Conservation (phyloP, 2,797 vertebrate species). For the Ctenopoma kingsleyae region DNA sequence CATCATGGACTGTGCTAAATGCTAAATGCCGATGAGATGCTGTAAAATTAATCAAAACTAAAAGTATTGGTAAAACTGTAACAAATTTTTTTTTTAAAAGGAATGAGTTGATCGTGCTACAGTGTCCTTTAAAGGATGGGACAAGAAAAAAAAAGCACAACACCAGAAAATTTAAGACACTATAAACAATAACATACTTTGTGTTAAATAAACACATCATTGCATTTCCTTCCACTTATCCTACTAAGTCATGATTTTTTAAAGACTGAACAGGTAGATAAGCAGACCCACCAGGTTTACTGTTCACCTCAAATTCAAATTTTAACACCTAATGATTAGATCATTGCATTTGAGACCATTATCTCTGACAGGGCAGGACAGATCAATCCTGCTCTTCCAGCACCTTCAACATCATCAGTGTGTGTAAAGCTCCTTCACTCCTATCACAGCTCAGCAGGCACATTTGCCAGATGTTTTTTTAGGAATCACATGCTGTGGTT, state of each 20-base stretch:
- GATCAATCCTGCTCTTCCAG: constrained; percentile 20
- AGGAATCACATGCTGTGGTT: constrained; percentile 16
- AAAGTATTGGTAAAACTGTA: neutral
- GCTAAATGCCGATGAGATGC: constrained; percentile 13
- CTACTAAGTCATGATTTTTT: neutral
- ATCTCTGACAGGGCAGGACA: constrained; percentile 4
- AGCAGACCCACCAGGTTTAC: constrained; percentile 5
- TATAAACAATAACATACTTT: too few relatives aligned
- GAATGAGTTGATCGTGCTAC: neutral
- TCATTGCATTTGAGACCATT: constrained; percentile 36
- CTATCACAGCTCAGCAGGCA: constrained; percentile 15
- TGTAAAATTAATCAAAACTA: neutral
- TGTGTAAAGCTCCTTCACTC: constrained; percentile 11
- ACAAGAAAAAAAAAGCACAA: too few relatives aligned
- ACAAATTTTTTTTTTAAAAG: too few relatives aligned
- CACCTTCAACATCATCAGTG: constrained; percentile 8
- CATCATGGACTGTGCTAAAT: constrained; percentile 8
- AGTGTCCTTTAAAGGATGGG: neutral
- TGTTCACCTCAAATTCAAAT: too few relatives aligned
- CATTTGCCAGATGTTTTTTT: neutral
- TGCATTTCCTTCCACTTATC: constrained; percentile 2
- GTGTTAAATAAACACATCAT: neutral
- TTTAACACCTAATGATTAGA: constrained; percentile 59
- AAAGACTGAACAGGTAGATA: constrained; percentile 5
- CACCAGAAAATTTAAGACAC: too few relatives aligned